Conservation (phyloP, 2,113 vertebrate species). For the Zonotrichia leucophrys region DNA sequence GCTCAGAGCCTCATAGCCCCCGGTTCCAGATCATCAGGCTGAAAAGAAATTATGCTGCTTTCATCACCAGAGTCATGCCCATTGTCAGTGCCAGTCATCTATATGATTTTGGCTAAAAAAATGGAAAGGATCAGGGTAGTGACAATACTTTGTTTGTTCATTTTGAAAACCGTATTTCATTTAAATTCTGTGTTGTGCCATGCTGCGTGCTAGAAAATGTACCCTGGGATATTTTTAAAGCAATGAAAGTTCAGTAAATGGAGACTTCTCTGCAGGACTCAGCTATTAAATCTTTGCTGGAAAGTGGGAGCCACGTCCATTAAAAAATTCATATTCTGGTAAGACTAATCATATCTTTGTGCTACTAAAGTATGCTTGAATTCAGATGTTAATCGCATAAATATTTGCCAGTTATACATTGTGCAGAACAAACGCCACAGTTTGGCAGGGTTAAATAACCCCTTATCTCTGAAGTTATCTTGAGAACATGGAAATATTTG, state of each 20-base stretch:
- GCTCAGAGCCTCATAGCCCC: not conserved
- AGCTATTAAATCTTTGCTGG: conserved; percentile 59
- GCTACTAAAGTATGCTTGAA: conserved; percentile 47
- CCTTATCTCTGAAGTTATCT: conserved; percentile 49
- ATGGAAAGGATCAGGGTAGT: not conserved
- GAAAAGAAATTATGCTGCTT: not conserved
- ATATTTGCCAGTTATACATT: conserved; percentile 37
- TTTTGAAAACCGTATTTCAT: not conserved
- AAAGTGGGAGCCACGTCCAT: conserved; percentile 38
- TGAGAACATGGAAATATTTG: conserved; percentile 46
- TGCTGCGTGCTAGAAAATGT: conserved; percentile 15
- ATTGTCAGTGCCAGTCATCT: not conserved
- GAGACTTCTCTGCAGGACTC: conserved; percentile 61
- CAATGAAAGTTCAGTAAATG: conserved; percentile 58
- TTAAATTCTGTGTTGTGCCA: conserved; percentile 45
- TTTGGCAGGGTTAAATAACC: not conserved
- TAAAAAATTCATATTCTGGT: conserved; percentile 54
- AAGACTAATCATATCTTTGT: conserved; percentile 48
- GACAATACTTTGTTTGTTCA: not conserved
- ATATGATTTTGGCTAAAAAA: not conserved
- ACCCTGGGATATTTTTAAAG: conserved; percentile 48
- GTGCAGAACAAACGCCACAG: not conserved
- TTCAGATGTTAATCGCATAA: conserved; percentile 42
- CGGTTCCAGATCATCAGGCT: not conserved
- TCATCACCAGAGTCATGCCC: not conserved